A percentile compares a stretch with the other conserved stretches of the same genome.
Conservation (phyloP, 1,140 invertebrate species). For the Dreissena rostriformis region DNA sequence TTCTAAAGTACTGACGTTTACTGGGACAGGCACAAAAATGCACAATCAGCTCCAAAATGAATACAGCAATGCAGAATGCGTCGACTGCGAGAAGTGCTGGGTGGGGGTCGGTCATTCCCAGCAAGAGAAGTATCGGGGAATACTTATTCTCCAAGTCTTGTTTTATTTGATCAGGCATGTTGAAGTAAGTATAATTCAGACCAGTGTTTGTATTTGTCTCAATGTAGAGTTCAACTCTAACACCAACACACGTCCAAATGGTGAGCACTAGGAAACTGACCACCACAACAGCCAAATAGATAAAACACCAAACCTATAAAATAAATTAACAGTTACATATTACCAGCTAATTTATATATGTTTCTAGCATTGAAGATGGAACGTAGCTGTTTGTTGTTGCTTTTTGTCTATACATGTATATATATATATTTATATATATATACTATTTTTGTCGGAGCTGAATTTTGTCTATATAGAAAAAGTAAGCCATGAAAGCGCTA, state of each 20-base stretch:
- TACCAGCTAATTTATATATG: no score
- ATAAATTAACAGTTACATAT: no score
- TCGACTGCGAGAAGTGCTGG: conserved; percentile 57
- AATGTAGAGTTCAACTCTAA: conserved; percentile 6
- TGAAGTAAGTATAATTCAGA: not conserved
- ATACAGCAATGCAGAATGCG: conserved; percentile 78
- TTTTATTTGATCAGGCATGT: not conserved
- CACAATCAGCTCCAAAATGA: conserved; percentile 78
- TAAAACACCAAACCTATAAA: conserved; percentile 33
- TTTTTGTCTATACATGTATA: no score
- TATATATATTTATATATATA: no score
- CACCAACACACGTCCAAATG: conserved; percentile 13
- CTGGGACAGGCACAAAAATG: conserved; percentile 78
- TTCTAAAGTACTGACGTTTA: conserved; percentile 75
- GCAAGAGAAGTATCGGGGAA: not conserved
- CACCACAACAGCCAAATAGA: conserved; percentile 33
- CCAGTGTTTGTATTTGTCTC: not conserved
- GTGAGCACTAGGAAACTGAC: conserved; percentile 16
- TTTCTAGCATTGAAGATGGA: no score
- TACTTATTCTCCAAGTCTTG: not conserved
- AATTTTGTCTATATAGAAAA: no score
- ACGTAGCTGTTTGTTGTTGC: no score
- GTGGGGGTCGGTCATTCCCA: conserved; percentile 44
- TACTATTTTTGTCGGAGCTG: no score
- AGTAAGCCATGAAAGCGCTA: no score